Conservation (phyloP, 2,797 vertebrate species). For the Ceryle rudis region DNA sequence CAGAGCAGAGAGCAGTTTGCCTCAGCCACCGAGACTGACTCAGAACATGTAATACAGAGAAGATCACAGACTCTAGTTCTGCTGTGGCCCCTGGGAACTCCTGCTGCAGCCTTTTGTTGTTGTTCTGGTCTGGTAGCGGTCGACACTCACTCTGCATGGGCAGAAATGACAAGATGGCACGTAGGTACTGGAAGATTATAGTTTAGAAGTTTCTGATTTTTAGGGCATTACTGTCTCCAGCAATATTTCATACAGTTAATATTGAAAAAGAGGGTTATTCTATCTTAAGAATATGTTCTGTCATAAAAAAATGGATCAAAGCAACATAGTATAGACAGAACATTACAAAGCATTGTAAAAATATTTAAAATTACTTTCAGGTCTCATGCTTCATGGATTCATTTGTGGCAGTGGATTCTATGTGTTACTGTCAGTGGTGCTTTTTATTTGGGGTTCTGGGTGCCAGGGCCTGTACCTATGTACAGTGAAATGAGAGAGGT, state of each 20-base stretch:
- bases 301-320: not conserved
- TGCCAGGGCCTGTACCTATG: not conserved
- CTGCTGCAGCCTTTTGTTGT: slow-evolving; percentile 2
- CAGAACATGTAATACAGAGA: not conserved
- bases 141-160: not conserved
- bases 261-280: not conserved
- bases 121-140: not conserved
- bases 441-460: not conserved
- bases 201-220: not conserved
- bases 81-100: not conserved
- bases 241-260: not conserved
- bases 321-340: not conserved
- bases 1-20: not conserved
- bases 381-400: not conserved
- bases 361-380: not conserved
- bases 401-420: not conserved
- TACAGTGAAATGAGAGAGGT: not conserved
- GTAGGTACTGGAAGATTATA: not conserved
- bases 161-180: not conserved
- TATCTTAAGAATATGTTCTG: not conserved
- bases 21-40: not conserved
- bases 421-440: not conserved
- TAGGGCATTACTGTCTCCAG: not conserved
- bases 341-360: not conserved
- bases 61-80: not conserved